Percentiles rank a stretch among this genome's conserved stretches.
Conservation (phyloP, 2,888 invertebrate species). For the Epistrophe eligans region DNA sequence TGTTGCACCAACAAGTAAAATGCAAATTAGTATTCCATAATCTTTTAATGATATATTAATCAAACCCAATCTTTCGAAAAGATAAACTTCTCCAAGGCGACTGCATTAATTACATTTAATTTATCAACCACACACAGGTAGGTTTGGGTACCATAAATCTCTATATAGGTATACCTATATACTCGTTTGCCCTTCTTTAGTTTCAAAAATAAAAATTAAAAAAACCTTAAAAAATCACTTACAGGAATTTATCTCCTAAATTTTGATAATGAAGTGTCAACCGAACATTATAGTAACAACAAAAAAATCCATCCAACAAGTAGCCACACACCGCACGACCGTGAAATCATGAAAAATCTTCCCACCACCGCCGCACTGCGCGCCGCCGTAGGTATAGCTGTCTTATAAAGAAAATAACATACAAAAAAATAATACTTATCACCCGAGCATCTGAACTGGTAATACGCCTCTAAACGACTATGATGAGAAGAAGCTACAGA, state of each 20-base stretch:
- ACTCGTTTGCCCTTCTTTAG: slow-evolving; percentile 10
- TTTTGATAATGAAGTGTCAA: slow-evolving; percentile 73
- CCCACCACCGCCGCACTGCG: slow-evolving; percentile 44
- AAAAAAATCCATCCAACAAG: slow-evolving; percentile 58
- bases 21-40: slow-evolving; percentile 47
- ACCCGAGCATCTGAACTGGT: slow-evolving; percentile 57
- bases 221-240: slow-evolving; percentile 35
- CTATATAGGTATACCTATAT: not conserved
- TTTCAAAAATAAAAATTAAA: slow-evolving; percentile 31
- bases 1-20: not conserved
- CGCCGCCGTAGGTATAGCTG: not conserved
- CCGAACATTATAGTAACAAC: slow-evolving; percentile 63
- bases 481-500: slow-evolving; percentile 44
- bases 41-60: slow-evolving; percentile 52
- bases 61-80: slow-evolving; percentile 40
- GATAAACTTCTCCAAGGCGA: slow-evolving; percentile 64
- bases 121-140: slow-evolving; percentile 65
- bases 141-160: slow-evolving; percentile 14
- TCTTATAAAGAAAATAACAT: not conserved
- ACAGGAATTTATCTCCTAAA: slow-evolving; percentile 66
- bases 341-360: slow-evolving; percentile 65
- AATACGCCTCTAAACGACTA: slow-evolving; percentile 33
- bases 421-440: slow-evolving; percentile 56
- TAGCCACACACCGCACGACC: slow-evolving; percentile 71
- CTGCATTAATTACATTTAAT: slow-evolving; percentile 72